Base-by-base conservation (phyloP, 2,797 vertebrate species). In the Dendrocincla tyrannina region DNA sequence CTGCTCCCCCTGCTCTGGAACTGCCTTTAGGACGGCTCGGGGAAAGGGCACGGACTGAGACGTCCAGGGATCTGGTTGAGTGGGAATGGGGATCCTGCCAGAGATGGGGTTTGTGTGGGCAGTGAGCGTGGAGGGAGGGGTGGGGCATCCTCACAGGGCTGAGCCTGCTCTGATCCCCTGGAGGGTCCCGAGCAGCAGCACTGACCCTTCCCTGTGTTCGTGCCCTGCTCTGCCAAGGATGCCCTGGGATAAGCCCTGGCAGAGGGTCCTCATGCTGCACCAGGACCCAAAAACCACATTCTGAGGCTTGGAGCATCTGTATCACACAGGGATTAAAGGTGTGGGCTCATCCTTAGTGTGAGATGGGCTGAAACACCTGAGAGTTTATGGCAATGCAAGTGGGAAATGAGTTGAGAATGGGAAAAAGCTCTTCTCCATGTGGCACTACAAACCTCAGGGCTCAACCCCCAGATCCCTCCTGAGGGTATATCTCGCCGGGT, bases 211-310 rank as follows among this genome's bases (percentile, higher is more conserved):
- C 39, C 33, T 28, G 59, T 19, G 20, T n/a, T 15, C 41, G 30
- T 37, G n/a, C 32, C 49, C 19, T 13, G n/a, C 56, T 10, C 35
- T 33, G 67, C 44, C 4, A 2, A 15, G 18, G 11, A 6, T 67
- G 32, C 12, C 35, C 35, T 12, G 53, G 44, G 13, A 10, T 25
- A 13, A 53, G 46, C 16, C 72, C 41, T 14, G 22, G 39, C 37
- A 42, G 33, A 1, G 1, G 20, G 2, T 62, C 17, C 59, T 76
- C n/a, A 1, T 4, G 30, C 35, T 7, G 44, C 44, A 7, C 14
- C 3, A 0, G 49, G 32, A 79, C 46, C 17, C 28, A 15, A 28
- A 49, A 52, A 1, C 11, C 42, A 7, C 41, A 3, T 0, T 0
- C 27, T 17, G 37, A 13, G 46, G 14, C 17, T 92, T 28, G 55